phyloP scores from a whole-genome alignment of 2,888 invertebrate genomes.

The Clunio marinus region DNA sequence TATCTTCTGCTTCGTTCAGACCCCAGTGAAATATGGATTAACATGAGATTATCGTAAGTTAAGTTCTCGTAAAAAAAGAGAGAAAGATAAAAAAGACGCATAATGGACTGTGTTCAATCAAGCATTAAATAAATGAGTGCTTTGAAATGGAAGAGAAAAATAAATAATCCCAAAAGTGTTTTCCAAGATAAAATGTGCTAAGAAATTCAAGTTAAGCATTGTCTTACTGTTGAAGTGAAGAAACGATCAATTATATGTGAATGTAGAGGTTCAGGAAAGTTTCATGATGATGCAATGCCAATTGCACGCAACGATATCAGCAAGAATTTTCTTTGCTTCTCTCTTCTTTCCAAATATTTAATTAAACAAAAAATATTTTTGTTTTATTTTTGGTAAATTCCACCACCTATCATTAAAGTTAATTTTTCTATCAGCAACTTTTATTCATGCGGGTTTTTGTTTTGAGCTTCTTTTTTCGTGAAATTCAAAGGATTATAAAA shows the following conservation, averaged over 20 bases:
- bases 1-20: background rate
- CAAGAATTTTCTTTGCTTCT: background rate
- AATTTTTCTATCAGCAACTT: conserved; percentile 39
- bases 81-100: background rate
- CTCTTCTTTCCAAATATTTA: conserved; percentile 17
- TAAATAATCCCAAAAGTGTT: background rate
- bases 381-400: background rate
- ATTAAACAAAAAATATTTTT: conserved; percentile 28
- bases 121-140: conserved; percentile 18
- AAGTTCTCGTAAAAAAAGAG: no score
- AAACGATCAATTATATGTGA: background rate
- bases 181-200: conserved; percentile 1
- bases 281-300: background rate
- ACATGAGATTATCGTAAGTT: conserved; percentile 13
- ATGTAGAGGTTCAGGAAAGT: background rate
- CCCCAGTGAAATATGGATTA: conserved; percentile 18
- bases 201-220: conserved; percentile 11
- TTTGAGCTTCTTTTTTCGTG: no score
- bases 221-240: background rate
- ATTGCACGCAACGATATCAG: background rate
- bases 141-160: background rate
- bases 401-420: conserved; percentile 38
- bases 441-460: conserved; percentile 20
- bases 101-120: conserved; percentile 14
- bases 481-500: no score